Evolutionary conservation across 2,113 vertebrate species (phyloP).

Genomic region (Neoarius graeffei): DNA sequence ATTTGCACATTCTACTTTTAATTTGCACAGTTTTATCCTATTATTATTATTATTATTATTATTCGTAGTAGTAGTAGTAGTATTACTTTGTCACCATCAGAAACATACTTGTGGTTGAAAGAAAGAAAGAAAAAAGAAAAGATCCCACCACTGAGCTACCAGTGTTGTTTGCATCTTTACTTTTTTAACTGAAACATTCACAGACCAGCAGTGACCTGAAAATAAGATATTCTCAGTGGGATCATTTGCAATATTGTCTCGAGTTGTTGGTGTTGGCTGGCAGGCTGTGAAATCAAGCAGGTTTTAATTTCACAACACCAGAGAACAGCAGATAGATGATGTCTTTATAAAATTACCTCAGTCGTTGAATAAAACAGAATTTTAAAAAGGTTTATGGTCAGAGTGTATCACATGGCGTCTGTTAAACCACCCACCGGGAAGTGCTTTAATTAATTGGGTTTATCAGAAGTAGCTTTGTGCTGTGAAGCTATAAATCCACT

Average conservation of each 20-base stretch:
- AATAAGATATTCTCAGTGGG: constrained; percentile 5
- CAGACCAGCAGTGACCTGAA: not conserved
- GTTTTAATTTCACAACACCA: constrained; percentile 27
- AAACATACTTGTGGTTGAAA: not conserved
- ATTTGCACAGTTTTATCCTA: no score
- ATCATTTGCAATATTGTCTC: not conserved
- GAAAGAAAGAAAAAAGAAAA: not conserved
- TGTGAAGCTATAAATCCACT: constrained; percentile 31
- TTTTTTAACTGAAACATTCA: not conserved
- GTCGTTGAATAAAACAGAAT: constrained; percentile 6
- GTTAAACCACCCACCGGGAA: constrained; percentile 9
- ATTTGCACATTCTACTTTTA: no score
- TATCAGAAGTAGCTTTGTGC: constrained; percentile 46
- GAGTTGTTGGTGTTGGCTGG: constrained; percentile 36
- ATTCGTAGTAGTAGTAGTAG: no score
- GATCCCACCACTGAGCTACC: not conserved
- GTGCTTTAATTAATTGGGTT: constrained; percentile 52
- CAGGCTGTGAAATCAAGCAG: constrained; percentile 33
- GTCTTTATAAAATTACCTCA: not conserved
- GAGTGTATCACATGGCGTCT: constrained; percentile 12
- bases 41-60: no score
- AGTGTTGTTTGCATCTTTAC: not conserved
- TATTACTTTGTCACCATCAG: no score
- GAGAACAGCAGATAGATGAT: not conserved
- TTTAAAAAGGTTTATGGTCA: constrained; percentile 50